Conservation (phyloP, 1,140 invertebrate species). For the Charaxes varanes region DNA sequence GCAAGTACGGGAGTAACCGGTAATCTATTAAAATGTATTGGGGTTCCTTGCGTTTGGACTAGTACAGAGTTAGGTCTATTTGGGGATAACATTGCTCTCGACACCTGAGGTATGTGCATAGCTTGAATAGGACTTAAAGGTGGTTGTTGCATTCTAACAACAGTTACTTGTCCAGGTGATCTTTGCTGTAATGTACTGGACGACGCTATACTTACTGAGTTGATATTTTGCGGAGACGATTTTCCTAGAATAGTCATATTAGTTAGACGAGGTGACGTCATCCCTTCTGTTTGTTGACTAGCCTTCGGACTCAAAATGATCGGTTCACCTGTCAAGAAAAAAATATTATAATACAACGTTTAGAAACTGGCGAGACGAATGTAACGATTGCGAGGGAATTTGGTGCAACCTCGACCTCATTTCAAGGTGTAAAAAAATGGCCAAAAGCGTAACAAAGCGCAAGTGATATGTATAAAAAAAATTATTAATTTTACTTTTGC, state of each 20-base stretch:
- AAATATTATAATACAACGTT: too few relatives aligned
- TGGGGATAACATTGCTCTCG: slow-evolving; percentile 66
- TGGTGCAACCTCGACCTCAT: too few relatives aligned
- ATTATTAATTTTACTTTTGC: too few relatives aligned
- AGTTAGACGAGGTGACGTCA: slow-evolving; percentile 51
- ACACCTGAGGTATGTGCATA: slow-evolving; percentile 53
- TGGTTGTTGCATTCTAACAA: slow-evolving; percentile 71
- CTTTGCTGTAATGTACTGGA: slow-evolving; percentile 53
- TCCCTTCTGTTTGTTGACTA: slow-evolving; percentile 45
- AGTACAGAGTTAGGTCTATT: slow-evolving; percentile 62
- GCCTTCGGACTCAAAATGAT: slow-evolving; percentile 62
- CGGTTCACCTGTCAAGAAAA: too few relatives aligned
- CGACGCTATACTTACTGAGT: slow-evolving; percentile 41
- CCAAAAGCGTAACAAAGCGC: too few relatives aligned
- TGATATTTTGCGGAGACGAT: slow-evolving; percentile 52
- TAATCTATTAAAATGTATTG: slow-evolving; percentile 65
- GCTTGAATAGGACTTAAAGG: slow-evolving; percentile 66
- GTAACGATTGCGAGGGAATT: too few relatives aligned
- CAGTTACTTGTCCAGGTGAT: slow-evolving; percentile 64
- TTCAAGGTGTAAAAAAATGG: too few relatives aligned
- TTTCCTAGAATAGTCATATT: slow-evolving; percentile 62
- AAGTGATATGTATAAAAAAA: too few relatives aligned
- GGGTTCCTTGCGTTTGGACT: slow-evolving; percentile 59
- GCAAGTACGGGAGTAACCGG: slow-evolving; percentile 74
- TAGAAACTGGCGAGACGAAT: too few relatives aligned